Base-by-base conservation (phyloP, 92 coral and sea anemone species). In the Scolanthus callimorphus region DNA sequence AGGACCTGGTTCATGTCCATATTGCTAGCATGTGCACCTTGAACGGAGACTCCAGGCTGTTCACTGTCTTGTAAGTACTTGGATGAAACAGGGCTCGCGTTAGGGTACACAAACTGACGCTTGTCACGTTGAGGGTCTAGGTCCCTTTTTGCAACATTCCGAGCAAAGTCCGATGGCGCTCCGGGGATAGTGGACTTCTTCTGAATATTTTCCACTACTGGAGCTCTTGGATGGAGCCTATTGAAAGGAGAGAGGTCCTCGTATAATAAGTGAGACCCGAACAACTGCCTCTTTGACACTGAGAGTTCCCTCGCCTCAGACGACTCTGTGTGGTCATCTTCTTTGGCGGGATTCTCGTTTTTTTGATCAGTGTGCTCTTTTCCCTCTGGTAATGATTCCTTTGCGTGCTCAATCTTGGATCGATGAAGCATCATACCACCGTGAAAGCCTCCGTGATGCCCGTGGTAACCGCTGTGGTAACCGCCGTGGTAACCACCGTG, bases 141-240 rank as follows among this genome's bases (percentile, higher is more conserved):
- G 20, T 17, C 55, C 20, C 78, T 55, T 63, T 77, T 77, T 13
- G 84, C 45, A 17, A 67, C 70, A 49, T 69, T 49, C 17, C 43
- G 52, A 57, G 74, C 54, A 19, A 65, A 73, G 43, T 59, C 54
- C 0, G 60, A 55, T 9, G 51, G 43, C 9, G 50, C 58, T 20
- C 83, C 83, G 0, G 96, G 96, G n/a, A 78, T 68, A 11, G 80
- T 73, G 12, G 96, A 87, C 28, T 81, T 30, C 55, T 78, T 87
- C 34, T 87, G 78, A 25, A 70, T 69, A 21, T 67, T 70, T 55
- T 87, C 96, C 49, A 87, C 68, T 3, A 88, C 73, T 17, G 70
- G 72, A 15, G 57, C 74, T 10, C 62, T 59, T 2, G 84, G 69
- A 30, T 73, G 80, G 25, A 73, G 48, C 13, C 54, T 59, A 62